Evolutionary conservation across 1,140 invertebrate species (phyloP).

Genomic region (Latrodectus geometricus): DNA sequence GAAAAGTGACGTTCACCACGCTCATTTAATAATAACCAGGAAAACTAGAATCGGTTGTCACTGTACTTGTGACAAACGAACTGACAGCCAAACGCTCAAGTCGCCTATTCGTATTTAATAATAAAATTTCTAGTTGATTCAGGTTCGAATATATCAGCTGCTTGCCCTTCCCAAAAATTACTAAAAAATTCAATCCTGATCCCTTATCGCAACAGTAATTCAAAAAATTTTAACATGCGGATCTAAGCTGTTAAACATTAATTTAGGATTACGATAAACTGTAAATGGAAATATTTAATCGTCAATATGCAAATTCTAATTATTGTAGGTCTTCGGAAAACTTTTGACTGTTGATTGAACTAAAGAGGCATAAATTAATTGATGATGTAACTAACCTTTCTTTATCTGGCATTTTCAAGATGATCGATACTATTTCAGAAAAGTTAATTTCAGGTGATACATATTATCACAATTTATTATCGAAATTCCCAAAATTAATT

Average conservation of each 20-base stretch:
- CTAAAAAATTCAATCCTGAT: background rate
- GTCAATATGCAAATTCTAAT: slow-evolving; percentile 19
- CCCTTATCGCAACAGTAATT: background rate
- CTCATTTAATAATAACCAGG: background rate
- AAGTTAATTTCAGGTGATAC: background rate
- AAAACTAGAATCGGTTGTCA: background rate
- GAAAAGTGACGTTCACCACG: background rate
- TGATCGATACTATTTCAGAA: background rate
- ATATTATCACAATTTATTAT: background rate
- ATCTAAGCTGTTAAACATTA: background rate
- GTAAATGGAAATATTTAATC: slow-evolving; percentile 38
- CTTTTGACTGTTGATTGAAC: slow-evolving; percentile 23
- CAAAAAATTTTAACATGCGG: background rate
- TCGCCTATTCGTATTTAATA: background rate
- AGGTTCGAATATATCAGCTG: background rate
- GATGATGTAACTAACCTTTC: slow-evolving; percentile 21
- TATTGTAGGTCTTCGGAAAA: slow-evolving; percentile 31
- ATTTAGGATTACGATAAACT: slow-evolving; percentile 38
- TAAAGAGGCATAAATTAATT: slow-evolving; percentile 11
- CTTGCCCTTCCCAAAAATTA: background rate
- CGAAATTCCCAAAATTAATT: background rate
- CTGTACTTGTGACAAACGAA: background rate
- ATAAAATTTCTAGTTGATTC: background rate
- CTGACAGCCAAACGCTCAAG: background rate
- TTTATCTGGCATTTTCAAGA: background rate